Conservation (phyloP, 2,888 invertebrate genomes). For the Cantharis nigra region DNA sequence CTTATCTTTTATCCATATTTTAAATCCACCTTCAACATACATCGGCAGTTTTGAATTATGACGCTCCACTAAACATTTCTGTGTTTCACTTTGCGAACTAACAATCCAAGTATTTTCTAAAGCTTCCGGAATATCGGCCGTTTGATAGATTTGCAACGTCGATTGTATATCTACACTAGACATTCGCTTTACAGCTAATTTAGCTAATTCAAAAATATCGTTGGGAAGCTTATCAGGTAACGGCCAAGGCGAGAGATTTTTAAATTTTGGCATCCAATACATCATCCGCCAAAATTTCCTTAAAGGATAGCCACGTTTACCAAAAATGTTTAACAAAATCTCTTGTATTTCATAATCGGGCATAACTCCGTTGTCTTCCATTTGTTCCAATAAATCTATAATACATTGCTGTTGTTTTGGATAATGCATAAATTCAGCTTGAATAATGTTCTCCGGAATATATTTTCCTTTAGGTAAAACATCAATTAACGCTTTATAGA, state of each 20-base stretch:
- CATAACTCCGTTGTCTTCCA: slow-evolving; percentile 93
- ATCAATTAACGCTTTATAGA: slow-evolving; percentile 84
- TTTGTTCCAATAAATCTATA: slow-evolving; percentile 85
- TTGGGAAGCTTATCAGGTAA: slow-evolving; percentile 78
- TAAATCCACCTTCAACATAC: slow-evolving; percentile 84
- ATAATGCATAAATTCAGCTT: slow-evolving; percentile 91
- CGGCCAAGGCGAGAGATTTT: slow-evolving; percentile 85
- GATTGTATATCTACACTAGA: slow-evolving; percentile 79
- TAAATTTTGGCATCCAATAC: slow-evolving; percentile 95
- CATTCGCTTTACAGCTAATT: slow-evolving; percentile 82
- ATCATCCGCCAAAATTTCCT: slow-evolving; percentile 81
- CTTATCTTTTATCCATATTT: slow-evolving; percentile 76
- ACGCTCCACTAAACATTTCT: slow-evolving; percentile 69
- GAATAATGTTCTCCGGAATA: slow-evolving; percentile 79
- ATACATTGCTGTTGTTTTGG: slow-evolving; percentile 95
- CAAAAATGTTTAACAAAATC: slow-evolving; percentile 84
- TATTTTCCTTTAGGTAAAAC: slow-evolving; percentile 89
- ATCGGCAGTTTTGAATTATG: slow-evolving; percentile 68
- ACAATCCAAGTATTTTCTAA: slow-evolving; percentile 92
- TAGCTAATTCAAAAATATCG: slow-evolving; percentile 78
- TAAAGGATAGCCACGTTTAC: slow-evolving; percentile 72
- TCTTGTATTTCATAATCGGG: slow-evolving; percentile 89
- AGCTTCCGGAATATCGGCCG: slow-evolving; percentile 72
- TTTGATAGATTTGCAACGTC: slow-evolving; percentile 67
- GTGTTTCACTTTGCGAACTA: slow-evolving; percentile 80